phyloP scores from a whole-genome alignment of 2,113 vertebrate genomes.

The Opisthocomus hoazin region DNA sequence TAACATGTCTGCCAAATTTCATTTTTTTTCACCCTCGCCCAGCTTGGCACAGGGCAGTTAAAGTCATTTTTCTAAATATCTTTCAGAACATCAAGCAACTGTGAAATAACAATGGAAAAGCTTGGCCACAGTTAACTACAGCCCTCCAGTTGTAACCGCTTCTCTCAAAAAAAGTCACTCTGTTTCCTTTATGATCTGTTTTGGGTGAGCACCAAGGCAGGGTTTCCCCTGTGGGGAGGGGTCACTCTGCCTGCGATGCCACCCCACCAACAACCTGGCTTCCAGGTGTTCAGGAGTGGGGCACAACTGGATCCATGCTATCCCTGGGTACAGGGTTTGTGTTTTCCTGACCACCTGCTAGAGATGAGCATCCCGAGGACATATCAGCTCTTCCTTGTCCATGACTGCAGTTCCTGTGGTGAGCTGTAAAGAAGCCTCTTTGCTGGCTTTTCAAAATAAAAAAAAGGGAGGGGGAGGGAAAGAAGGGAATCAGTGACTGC shows the following conservation, averaged over 20 bases:
- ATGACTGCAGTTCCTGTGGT: neutral
- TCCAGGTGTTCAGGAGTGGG: neutral
- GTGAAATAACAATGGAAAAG: slow-evolving; percentile 53
- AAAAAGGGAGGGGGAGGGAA: rapidly evolving
- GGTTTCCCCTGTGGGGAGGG: rapidly evolving
- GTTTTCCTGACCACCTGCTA: neutral
- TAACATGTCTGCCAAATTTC: slow-evolving; percentile 39
- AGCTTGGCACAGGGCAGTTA: slow-evolving; percentile 45
- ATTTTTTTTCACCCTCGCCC: slow-evolving; percentile 26
- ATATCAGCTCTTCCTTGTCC: neutral
- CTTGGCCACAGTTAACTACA: neutral
- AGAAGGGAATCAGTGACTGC: neutral
- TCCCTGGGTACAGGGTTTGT: neutral
- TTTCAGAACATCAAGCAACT: slow-evolving; percentile 56
- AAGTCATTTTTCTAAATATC: slow-evolving; percentile 56
- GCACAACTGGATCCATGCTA: neutral
- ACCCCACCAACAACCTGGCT: neutral
- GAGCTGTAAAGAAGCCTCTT: neutral
- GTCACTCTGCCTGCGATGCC: neutral
- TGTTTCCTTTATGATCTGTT: neutral
- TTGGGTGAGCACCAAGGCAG: neutral
- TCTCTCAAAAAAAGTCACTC: neutral
- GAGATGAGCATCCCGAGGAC: neutral
- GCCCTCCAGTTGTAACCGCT: slow-evolving; percentile 30
- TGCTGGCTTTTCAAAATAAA: neutral